These are phyloP conservation scores for Mormyrops boulengeri DNA, from an alignment of 2,797 vertebrate species.

Conservation along the genomic window DNA sequence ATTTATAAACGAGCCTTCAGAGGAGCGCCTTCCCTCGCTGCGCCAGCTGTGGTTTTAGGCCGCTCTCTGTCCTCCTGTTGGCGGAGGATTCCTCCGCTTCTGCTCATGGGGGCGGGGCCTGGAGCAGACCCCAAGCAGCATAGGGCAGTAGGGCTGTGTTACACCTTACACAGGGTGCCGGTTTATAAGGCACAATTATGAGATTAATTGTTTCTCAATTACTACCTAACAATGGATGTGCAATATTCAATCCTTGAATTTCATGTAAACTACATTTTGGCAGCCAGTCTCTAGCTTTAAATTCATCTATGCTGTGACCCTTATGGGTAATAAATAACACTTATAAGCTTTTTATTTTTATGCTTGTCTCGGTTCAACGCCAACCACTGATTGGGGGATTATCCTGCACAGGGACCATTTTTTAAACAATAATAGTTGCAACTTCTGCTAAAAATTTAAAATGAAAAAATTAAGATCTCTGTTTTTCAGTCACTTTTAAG, in stretches of 20 bases:
- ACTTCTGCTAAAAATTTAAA: neutral
- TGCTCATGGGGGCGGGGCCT: neutral
- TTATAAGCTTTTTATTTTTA: neutral
- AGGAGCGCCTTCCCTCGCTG: neutral
- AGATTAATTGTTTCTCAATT: neutral
- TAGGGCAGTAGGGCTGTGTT: neutral
- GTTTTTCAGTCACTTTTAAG: neutral
- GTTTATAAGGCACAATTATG: neutral
- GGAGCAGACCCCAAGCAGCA: neutral
- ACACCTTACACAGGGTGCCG: neutral
- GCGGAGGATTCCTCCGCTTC: neutral
- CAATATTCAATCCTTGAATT: neutral
- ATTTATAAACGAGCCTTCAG: conserved; percentile 21
- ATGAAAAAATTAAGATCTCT: no score
- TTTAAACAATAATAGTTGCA: neutral
- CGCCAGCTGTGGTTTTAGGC: neutral
- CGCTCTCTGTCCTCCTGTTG: neutral
- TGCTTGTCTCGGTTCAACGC: neutral
- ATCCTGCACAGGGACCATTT: neutral
- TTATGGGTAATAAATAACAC: neutral
- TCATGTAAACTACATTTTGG: neutral
- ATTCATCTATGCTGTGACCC: neutral
- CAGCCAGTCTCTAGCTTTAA: neutral
- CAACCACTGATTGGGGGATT: neutral
- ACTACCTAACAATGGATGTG: neutral